Evolutionary conservation across 2,113 vertebrate species (phyloP), one percentile per base, ranked within the genome.

Genomic region (Albula goreensis): DNA sequence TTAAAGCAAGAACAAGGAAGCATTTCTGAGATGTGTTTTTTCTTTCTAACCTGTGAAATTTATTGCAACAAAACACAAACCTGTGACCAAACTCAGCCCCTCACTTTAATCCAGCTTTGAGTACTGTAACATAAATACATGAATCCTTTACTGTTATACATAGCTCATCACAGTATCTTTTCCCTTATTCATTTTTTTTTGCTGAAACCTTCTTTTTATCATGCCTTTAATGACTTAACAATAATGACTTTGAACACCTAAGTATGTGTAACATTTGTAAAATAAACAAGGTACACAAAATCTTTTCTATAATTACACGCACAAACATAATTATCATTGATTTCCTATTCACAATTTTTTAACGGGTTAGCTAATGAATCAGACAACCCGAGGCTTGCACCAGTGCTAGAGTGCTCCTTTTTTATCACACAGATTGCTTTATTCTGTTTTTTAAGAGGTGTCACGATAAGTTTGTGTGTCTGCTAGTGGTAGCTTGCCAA

Each of bases 51-150:
- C 63, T 70, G 63, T 70, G 63, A 70, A 70, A 70, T 70, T 1
- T 17, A 70, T 70, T 13, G 22, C 31, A 41, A 41, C 31, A 41
- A 41, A 41, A 41, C 31, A 41, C 31, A 41, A 41, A 41, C 31
- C 22, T 70, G 63, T 22, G 63, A 70, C 17, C 22, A 70, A 70
- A 70, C 13, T n/a, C 8, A 4, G 19, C 19, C 2, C 63, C 19
- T 17, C 63, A 70, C 63, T 70, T 70, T 70, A 70, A 70, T 70
- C n/a, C 63, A 70, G 63, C 19, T n/a, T 70, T 70, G 63, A n/a
- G 15, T 1, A n/a, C 17, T 22, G 63, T 70, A 22, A 15, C 63
- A 70, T 70, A 12, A 70, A 70, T 70, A 70, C 63, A n/a, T n/a
- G n/a, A n/a, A n/a, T n/a, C n/a, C n/a, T 70, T 70, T 22, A n/a